Base-by-base conservation (phyloP, 1,140 invertebrate species). In the Delia radicum region DNA sequence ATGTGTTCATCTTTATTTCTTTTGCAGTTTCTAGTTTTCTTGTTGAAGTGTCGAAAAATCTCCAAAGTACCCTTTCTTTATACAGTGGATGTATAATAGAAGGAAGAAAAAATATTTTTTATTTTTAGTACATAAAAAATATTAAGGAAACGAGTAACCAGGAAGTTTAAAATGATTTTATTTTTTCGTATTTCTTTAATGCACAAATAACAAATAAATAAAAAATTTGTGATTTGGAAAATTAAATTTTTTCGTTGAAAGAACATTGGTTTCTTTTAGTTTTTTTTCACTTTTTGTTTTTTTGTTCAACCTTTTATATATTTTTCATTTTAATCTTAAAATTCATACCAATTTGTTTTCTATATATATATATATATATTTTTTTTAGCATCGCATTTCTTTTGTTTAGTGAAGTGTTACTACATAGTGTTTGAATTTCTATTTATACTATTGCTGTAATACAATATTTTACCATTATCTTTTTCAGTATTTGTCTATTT, bases 141-240 rank as follows among this genome's bases (percentile, higher is more conserved):
- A n/a, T n/a, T n/a, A n/a, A n/a, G n/a, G 48, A 7, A 21, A 10
- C 5, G 48, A 55, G 18, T 1, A 55, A 55, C 13, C 46, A 55
- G 24, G n/a, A 5, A 21, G 6, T n/a, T 24, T 21, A 10, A 18
- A 55, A 10, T n/a, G 48, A 7, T 55, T 55, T 55, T 55, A 15
- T 10, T 10, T 42, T 3, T 42, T 42, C 6, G n/a, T 55, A 55
- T 55, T 55, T 55, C 48, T 24, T 55, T 55, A 55, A 24, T 55
- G 48, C 48, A 55, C 48, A 55, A 55, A 55, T 55, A 55, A 24
- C 48, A 55, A 55, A 55, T 55, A 55, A 55, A 55, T 55, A 55
- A 55, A 55, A 55, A 55, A 55, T 55, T 55, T 55, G 48, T 55
- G 48, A 55, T 55, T 55, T 55, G 48, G 48, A 55, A 55, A 55